Conservation (phyloP, 2,113 vertebrate genomes). For the Apistogramma diplotaenia region DNA sequence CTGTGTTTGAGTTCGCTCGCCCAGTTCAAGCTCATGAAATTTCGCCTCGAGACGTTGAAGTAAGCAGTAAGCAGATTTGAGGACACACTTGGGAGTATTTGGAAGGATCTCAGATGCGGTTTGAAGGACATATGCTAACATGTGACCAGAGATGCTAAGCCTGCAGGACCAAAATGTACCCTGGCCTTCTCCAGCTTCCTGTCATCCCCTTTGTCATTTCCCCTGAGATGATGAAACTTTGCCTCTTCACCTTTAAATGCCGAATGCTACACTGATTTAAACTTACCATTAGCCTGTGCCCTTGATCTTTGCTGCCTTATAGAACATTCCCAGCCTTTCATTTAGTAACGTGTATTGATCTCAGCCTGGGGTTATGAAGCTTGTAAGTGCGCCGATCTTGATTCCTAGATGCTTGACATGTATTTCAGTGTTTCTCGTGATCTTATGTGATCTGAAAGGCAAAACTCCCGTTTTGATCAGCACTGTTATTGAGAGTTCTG, state of each 20-base stretch:
- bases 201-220: constrained; percentile 22
- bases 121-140: constrained; percentile 30
- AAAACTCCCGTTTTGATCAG: not conserved
- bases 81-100: constrained; percentile 16
- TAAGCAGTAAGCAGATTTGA: not conserved
- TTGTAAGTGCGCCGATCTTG: constrained; percentile 38
- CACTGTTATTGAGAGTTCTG: not conserved
- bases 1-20: constrained; percentile 33
- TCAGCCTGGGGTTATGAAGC: constrained; percentile 18
- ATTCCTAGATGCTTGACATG: constrained; percentile 27
- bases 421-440: not conserved
- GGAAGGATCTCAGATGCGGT: constrained; percentile 18
- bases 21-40: constrained; percentile 13
- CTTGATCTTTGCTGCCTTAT: constrained; percentile 69
- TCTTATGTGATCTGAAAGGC: not conserved
- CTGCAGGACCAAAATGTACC: constrained; percentile 62
- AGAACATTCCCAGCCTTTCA: constrained; percentile 67
- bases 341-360: constrained; percentile 33
- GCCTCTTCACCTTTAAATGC: constrained; percentile 52
- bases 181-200: constrained; percentile 49
- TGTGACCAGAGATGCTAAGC: constrained; percentile 52
- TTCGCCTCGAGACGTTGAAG: not conserved
- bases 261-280: constrained; percentile 33
- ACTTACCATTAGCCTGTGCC: constrained; percentile 57
- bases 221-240: constrained; percentile 36